phyloP scores from a whole-genome alignment of 2,888 invertebrate species.

The Hoplodrina ambigua region DNA sequence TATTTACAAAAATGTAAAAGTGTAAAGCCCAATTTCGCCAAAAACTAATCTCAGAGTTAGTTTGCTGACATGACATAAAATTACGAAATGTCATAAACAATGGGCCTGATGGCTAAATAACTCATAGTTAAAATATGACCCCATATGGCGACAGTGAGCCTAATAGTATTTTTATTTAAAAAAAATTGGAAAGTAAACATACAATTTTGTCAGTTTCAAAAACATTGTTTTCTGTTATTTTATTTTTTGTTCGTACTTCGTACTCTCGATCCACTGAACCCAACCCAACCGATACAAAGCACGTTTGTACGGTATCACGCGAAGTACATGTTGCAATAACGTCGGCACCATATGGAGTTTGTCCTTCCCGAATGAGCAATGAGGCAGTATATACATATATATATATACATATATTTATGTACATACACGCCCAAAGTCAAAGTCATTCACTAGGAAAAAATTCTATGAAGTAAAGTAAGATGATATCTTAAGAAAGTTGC shows the following conservation, averaged over 20 bases:
- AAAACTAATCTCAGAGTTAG: too few relatives aligned
- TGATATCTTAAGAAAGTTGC: slow-evolving; percentile 39
- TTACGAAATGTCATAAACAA: too few relatives aligned
- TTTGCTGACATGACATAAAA: too few relatives aligned
- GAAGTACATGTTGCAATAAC: slow-evolving; percentile 47
- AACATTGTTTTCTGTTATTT: neutral
- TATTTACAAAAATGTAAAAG: too few relatives aligned
- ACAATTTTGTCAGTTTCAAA: neutral
- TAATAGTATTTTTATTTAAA: too few relatives aligned
- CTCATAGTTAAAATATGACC: too few relatives aligned
- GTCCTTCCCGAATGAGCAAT: slow-evolving; percentile 47
- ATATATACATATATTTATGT: neutral
- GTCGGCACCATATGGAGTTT: slow-evolving; percentile 50
- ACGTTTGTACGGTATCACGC: slow-evolving; percentile 34
- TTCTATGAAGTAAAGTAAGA: slow-evolving; percentile 39
- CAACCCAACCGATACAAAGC: slow-evolving; percentile 14
- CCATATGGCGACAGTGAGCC: too few relatives aligned
- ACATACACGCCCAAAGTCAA: slow-evolving; percentile 29
- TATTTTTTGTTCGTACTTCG: slow-evolving; percentile 13
- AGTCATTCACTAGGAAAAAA: slow-evolving; percentile 48
- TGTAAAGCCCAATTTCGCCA: too few relatives aligned
- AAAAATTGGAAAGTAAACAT: too few relatives aligned
- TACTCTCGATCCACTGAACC: neutral
- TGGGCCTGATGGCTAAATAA: too few relatives aligned
- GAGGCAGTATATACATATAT: slow-evolving; percentile 31